Percentiles rank a stretch among this genome's conserved stretches.
phyloP scores from a whole-genome alignment of 92 coral and sea anemone species.

The Epizoanthus stellaris region DNA sequence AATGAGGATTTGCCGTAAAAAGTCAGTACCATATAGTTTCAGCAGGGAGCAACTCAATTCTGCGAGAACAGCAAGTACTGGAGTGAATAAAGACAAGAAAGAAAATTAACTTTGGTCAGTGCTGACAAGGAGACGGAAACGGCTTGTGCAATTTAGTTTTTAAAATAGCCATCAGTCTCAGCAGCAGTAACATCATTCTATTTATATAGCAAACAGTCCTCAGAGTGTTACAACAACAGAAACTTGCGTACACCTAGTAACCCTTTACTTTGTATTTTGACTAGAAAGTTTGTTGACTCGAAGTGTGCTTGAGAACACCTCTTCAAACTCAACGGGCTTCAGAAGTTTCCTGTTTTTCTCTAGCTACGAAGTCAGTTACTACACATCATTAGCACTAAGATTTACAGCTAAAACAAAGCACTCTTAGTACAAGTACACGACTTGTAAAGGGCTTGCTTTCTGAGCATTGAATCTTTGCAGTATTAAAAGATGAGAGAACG shows the following conservation, averaged over 20 bases:
- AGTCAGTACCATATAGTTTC: too few relatives aligned
- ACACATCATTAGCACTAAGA: neutral
- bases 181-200: constrained; percentile 39
- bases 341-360: constrained; percentile 20
- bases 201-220: constrained; percentile 82
- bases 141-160: constrained; percentile 6
- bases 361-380: neutral
- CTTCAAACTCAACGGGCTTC: constrained; percentile 22
- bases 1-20: too few relatives aligned
- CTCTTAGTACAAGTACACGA: neutral
- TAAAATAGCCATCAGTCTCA: neutral
- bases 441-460: neutral
- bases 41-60: too few relatives aligned
- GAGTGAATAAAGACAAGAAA: neutral
- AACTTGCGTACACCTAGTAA: constrained; percentile 24
- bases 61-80: too few relatives aligned
- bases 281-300: constrained; percentile 51
- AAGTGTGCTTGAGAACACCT: constrained; percentile 48
- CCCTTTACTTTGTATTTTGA: constrained; percentile 70
- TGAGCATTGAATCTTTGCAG: neutral
- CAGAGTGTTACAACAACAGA: constrained; percentile 84
- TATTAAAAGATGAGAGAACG: neutral
- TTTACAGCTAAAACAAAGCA: too few relatives aligned
- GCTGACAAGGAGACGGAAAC: neutral
- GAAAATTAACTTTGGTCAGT: neutral